Conservation (phyloP, 2,888 invertebrate species). For the Caenorhabditis sp. region DNA sequence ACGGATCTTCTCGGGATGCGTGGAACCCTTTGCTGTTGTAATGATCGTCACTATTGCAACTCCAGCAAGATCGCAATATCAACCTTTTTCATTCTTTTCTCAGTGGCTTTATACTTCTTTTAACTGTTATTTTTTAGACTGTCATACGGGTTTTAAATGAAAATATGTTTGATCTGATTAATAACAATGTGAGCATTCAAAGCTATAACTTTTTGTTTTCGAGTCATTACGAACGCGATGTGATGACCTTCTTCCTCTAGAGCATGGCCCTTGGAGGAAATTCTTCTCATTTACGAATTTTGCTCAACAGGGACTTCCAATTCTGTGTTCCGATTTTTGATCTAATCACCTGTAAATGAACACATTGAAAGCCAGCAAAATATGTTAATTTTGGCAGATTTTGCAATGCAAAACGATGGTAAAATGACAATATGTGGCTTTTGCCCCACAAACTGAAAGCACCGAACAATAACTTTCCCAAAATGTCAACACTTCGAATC, state of each 20-base stretch:
- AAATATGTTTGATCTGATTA: too few relatives aligned
- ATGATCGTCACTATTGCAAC: constrained; percentile 74
- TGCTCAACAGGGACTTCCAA: not conserved
- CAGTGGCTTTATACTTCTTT: not conserved
- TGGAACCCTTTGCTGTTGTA: constrained; percentile 76
- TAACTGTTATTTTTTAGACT: not conserved
- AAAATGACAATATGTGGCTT: constrained; percentile 26
- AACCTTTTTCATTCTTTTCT: not conserved
- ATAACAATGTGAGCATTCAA: not conserved
- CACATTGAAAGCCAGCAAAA: constrained; percentile 10
- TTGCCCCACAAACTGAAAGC: constrained; percentile 1
- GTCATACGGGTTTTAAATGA: not conserved
- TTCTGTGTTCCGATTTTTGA: constrained; percentile 4
- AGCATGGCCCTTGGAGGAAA: too few relatives aligned
- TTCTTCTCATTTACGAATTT: too few relatives aligned
- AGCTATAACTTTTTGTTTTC: too few relatives aligned
- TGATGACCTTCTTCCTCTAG: too few relatives aligned
- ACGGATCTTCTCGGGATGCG: constrained; percentile 74
- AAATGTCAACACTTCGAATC: constrained; percentile 17
- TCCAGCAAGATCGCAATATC: not conserved
- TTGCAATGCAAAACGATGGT: constrained; percentile 20
- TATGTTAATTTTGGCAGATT: constrained; percentile 20
- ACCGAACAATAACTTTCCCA: not conserved
- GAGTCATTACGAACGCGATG: too few relatives aligned
- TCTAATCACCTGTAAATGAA: not conserved